Percentiles rank a stretch among this genome's conserved stretches.
Evolutionary conservation across 2,797 vertebrate species (phyloP).

Genomic region (Spea hammondii): DNA sequence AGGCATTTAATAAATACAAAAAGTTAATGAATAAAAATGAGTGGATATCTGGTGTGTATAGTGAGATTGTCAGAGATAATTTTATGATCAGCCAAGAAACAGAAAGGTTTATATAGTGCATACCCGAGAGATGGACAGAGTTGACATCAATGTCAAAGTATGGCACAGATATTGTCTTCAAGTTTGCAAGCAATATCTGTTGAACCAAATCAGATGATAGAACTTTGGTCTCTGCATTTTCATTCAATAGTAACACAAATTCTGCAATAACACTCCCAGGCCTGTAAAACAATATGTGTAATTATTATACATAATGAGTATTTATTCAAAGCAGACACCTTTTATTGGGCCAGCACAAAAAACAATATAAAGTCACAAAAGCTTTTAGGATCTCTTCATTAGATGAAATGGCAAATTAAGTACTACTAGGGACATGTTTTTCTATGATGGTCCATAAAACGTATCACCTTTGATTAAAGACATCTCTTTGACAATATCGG

Average conservation of each 20-base stretch:
- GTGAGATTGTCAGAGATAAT: too few species aligned
- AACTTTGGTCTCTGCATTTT: background rate
- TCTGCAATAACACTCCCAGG: conserved; percentile 25
- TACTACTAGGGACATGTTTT: too few species aligned
- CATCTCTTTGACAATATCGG: too few species aligned
- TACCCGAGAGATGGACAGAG: conserved; percentile 12
- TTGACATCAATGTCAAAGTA: conserved; percentile 12
- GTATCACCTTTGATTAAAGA: too few species aligned
- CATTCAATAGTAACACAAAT: conserved; percentile 20
- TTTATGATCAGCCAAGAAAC: too few species aligned
- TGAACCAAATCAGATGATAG: background rate
- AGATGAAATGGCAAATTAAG: too few species aligned
- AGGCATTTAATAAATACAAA: background rate
- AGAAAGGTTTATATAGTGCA: background rate
- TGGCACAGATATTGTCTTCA: conserved; percentile 1
- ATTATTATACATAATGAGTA: background rate
- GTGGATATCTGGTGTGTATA: too few species aligned
- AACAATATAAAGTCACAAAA: too few species aligned
- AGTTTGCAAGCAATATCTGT: conserved; percentile 2
- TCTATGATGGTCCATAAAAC: too few species aligned
- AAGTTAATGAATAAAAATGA: background rate
- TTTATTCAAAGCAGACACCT: background rate
- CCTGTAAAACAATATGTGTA: conserved; percentile 2
- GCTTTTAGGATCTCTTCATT: too few species aligned
- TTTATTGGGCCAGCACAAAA: too few species aligned